phyloP scores from a whole-genome alignment of 2,888 invertebrate species.

The Colletes collaris region DNA sequence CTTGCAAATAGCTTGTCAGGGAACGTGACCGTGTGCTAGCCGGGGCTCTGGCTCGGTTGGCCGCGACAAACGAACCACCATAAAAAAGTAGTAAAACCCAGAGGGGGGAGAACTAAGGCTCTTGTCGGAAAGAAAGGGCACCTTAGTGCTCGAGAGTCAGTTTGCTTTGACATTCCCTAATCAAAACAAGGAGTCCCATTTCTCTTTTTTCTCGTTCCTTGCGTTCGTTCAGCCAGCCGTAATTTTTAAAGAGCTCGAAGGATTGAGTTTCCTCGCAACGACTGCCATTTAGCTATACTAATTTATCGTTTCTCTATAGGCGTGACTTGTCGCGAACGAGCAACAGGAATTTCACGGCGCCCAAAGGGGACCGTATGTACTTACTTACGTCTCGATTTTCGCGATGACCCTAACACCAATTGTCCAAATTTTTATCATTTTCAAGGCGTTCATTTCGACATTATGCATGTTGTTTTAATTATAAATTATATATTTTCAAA shows the following conservation, averaged over 20 bases:
- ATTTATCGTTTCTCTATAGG: constrained; percentile 40
- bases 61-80: constrained; percentile 64
- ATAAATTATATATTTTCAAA: too few species aligned
- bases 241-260: constrained; percentile 35
- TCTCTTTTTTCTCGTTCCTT: constrained; percentile 11
- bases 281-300: constrained; percentile 20
- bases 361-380: too few species aligned
- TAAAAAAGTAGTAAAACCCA: constrained; percentile 70
- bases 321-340: constrained; percentile 32
- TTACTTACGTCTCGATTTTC: too few species aligned
- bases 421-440: too few species aligned
- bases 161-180: constrained; percentile 75
- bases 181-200: constrained; percentile 70
- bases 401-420: too few species aligned
- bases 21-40: constrained; percentile 71
- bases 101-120: constrained; percentile 25
- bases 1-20: constrained; percentile 35
- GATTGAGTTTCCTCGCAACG: constrained; percentile 44
- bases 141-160: constrained; percentile 49
- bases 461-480: too few species aligned
- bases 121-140: constrained; percentile 44
- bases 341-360: constrained; percentile 8
- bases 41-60: constrained; percentile 65
- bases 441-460: too few species aligned
- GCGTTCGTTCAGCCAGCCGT: constrained; percentile 37